Base-by-base conservation (phyloP, 92 coral and sea anemone genomes). In the Scolanthus callimorphus region DNA sequence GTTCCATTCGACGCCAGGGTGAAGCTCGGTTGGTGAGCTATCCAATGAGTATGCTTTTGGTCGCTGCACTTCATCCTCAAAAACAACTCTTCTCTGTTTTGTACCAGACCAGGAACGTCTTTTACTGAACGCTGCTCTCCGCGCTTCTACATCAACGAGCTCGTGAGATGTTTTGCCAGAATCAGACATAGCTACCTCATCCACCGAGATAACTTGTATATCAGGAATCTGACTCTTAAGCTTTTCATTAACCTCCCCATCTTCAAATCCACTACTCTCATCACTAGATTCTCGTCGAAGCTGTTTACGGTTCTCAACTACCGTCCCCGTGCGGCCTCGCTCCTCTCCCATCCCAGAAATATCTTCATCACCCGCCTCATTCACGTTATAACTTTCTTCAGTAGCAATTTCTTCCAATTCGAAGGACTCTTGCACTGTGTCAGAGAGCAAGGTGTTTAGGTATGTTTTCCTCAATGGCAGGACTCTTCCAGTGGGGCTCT, bases 191-290 rank as follows among this genome's bases (percentile, higher is more conserved):
- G 6, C 15, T 6, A 6, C 43, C 43, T 34, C 43, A 6, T 34
- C 43, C 15, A 34, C 6, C 6, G 9, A 6, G 15, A 6, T 15
- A 34, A 6, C 9, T 6, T 34, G 9, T 34, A 34, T 6, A 34
- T 6, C 15, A 34, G 43, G 43, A 34, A 34, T n/a, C n/a, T n/a
- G n/a, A n/a, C 43, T 34, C 15, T 34, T 34, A 34, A 34, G 15
- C 43, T 34, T 29, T 0, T 68, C 74, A 17, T 37, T 27, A 29
- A 48, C 29, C 0, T 29, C 31, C 47, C 74, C 88, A 54, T 88
- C 96, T 44, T 73, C 96, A 65, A 88, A 88, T 2, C 96, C 96
- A n/a, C 96, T 88, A 28, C 96, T 83, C 34, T 78, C 90, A 20
- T 80, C 96, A 48, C 96, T 88, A 45, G 78, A 63, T 25, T 74